These are phyloP conservation scores for Amphibalanus amphitrite DNA, from an alignment of 1,140 invertebrate genomes.

Conservation along the genomic window DNA sequence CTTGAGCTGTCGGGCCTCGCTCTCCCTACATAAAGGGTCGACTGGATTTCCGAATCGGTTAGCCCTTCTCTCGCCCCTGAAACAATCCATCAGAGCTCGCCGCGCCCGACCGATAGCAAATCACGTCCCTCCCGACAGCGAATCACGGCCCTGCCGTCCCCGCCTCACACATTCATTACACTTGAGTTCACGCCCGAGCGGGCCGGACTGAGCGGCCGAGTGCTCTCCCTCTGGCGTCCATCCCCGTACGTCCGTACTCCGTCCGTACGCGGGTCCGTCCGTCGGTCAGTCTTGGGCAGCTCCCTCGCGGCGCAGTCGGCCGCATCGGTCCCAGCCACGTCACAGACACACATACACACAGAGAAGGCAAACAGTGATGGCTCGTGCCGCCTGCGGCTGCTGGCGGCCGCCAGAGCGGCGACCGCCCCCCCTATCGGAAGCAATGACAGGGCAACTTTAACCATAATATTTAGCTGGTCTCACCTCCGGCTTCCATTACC, in stretches of 20 bases:
- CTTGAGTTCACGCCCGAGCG: neutral
- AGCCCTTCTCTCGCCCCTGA: neutral
- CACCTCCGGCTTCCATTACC: neutral
- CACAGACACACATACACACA: neutral
- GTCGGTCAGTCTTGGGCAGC: no score
- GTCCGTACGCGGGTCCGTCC: no score
- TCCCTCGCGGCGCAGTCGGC: neutral
- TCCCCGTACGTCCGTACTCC: no score
- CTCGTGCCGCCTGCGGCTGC: neutral
- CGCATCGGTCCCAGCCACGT: neutral
- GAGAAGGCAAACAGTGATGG: neutral
- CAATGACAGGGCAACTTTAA: constrained; percentile 1
- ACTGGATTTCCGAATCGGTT: neutral
- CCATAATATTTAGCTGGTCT: neutral
- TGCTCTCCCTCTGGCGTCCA: no score
- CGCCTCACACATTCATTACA: neutral
- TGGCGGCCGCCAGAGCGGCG: neutral
- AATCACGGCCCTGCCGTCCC: neutral
- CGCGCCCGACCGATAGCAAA: neutral
- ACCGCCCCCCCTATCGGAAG: neutral
- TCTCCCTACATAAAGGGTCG: no score
- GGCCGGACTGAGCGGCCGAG: no score
- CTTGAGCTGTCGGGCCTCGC: no score
- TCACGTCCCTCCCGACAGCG: neutral
- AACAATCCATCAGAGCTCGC: neutral